phyloP scores from a whole-genome alignment of 2,797 vertebrate genomes.

The Anguilla pacifica region DNA sequence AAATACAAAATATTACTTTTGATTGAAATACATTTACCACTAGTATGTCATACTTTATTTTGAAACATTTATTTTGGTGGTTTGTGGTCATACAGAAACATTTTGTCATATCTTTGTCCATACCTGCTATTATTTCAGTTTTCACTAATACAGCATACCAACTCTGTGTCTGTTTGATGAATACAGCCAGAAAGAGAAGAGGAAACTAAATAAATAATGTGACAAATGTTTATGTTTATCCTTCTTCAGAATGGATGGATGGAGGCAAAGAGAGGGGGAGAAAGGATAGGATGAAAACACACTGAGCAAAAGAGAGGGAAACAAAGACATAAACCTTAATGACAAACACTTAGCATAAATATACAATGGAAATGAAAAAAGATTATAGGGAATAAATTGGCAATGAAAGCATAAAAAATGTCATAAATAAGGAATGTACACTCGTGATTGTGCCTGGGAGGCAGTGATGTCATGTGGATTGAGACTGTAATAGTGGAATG shows the following conservation, averaged over 20 bases:
- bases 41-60: neutral
- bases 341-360: slow-evolving; percentile 8
- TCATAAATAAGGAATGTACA: neutral
- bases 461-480: neutral
- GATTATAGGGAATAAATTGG: neutral
- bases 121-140: neutral
- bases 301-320: neutral
- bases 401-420: neutral
- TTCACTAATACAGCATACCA: neutral
- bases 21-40: neutral
- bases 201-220: neutral
- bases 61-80: neutral
- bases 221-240: neutral
- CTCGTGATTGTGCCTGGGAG: neutral
- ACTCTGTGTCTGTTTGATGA: neutral
- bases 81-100: neutral
- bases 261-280: neutral
- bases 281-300: neutral
- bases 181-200: neutral
- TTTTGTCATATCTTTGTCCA: neutral
- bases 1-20: neutral
- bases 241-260: neutral
- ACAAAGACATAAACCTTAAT: neutral
- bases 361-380: neutral
- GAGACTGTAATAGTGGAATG: neutral